Evolutionary conservation across 2,113 vertebrate species (phyloP).

Genomic region (Cochlearius cochlearius): DNA sequence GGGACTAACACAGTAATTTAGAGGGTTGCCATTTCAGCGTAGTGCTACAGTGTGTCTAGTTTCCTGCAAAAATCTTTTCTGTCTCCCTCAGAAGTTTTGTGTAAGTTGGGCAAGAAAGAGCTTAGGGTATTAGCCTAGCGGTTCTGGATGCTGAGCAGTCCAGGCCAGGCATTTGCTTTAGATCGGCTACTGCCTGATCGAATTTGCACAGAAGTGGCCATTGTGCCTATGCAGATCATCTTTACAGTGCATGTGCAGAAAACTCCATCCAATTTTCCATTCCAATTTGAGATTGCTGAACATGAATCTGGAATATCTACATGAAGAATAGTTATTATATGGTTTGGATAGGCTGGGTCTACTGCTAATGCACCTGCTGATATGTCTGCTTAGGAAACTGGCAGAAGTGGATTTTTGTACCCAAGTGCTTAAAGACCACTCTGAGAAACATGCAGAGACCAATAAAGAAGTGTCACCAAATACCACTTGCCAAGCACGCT

Average conservation of each 20-base stretch:
- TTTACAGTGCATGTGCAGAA: background rate
- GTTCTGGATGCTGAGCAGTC: background rate
- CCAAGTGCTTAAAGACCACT: background rate
- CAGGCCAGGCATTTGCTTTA: background rate
- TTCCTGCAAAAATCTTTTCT: background rate
- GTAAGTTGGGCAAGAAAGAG: background rate
- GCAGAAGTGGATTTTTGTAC: background rate
- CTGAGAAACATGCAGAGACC: background rate
- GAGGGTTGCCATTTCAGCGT: background rate
- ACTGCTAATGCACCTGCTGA: background rate
- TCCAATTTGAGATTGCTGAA: background rate
- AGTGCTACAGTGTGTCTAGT: background rate
- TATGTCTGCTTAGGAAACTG: background rate
- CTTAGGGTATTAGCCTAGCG: background rate
- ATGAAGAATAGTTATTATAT: background rate
- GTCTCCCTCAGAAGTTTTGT: background rate
- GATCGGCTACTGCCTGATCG: fast-evolving
- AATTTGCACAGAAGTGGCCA: background rate
- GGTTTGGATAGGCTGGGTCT: background rate
- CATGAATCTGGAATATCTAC: background rate
- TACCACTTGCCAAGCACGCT: background rate
- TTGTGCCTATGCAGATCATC: background rate
- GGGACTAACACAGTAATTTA: background rate
- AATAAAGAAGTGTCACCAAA: background rate
- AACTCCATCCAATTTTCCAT: background rate